These are phyloP conservation scores for Nycticorax nycticorax DNA, from an alignment of 2,113 vertebrate species.

Conservation along the genomic window DNA sequence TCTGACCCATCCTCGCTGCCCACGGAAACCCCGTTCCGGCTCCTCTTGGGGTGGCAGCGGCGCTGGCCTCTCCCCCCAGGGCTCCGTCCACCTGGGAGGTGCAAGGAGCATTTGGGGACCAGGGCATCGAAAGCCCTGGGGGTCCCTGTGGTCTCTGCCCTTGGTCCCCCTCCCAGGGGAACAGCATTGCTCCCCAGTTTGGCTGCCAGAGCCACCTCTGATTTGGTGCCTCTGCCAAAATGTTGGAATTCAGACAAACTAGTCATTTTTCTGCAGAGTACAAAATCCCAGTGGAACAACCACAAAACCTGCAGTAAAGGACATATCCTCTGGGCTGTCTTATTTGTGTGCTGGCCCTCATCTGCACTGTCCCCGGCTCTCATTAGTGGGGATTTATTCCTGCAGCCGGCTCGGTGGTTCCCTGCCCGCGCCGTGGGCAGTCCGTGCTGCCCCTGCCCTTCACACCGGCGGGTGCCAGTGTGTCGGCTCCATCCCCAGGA, in stretches of 20 bases:
- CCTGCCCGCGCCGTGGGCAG: neutral
- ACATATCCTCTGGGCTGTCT: neutral
- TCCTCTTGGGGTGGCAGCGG: rapidly evolving
- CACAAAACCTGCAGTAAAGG: neutral
- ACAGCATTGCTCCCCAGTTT: rapidly evolving
- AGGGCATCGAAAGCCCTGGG: neutral
- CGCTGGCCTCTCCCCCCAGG: neutral
- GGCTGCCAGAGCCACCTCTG: neutral
- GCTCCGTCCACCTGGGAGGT: neutral
- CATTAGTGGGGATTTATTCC: neutral
- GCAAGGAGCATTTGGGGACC: neutral
- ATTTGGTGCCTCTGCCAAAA: neutral
- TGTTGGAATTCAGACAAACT: neutral
- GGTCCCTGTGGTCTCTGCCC: neutral
- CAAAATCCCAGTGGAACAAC: neutral
- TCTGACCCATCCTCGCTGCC: neutral
- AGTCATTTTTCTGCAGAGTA: neutral
- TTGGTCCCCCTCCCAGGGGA: rapidly evolving
- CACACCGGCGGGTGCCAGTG: rapidly evolving
- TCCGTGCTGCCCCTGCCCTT: neutral
- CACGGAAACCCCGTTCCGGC: rapidly evolving
- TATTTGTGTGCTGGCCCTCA: neutral
- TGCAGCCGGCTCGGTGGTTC: neutral
- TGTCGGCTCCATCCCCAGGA: rapidly evolving
- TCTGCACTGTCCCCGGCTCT: neutral